Conservation (phyloP, 2,797 vertebrate species). For the Acanthurus tractus region DNA sequence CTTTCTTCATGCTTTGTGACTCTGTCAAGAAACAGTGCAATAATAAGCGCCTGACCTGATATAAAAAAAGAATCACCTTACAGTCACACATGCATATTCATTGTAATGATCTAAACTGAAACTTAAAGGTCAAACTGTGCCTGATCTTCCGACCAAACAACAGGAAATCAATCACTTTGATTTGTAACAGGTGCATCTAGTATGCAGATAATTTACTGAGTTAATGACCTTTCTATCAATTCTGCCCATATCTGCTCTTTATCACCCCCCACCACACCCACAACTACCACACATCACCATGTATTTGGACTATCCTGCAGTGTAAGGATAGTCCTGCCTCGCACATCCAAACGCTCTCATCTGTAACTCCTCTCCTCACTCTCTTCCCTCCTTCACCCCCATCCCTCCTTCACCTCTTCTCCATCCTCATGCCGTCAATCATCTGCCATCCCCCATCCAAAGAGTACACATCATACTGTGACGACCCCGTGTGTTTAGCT, state of each 20-base stretch:
- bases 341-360: constrained; percentile 58
- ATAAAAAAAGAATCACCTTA: neutral
- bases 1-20: too few species aligned
- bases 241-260: constrained; percentile 33
- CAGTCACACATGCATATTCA: neutral
- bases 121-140: constrained; percentile 37
- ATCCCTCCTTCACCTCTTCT: constrained; percentile 47
- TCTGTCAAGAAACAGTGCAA: too few species aligned
- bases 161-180: constrained; percentile 36
- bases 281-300: constrained; percentile 45
- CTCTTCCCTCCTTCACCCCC: constrained; percentile 42
- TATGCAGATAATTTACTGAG: constrained; percentile 16
- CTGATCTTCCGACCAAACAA: constrained; percentile 6
- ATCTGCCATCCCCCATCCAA: constrained; percentile 84
- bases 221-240: constrained; percentile 55
- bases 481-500: constrained; percentile 87
- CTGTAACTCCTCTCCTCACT: constrained; percentile 71
- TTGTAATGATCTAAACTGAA: constrained; percentile 5
- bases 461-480: constrained; percentile 89
- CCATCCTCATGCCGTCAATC: constrained; percentile 77
- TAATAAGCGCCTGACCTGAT: too few species aligned
- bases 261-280: constrained; percentile 36
- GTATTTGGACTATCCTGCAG: constrained; percentile 50
- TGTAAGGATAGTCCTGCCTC: constrained; percentile 50
- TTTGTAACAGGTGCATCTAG: constrained; percentile 23